Conservation (phyloP, 2,797 vertebrate genomes). For the Pelochelys cantorii region DNA sequence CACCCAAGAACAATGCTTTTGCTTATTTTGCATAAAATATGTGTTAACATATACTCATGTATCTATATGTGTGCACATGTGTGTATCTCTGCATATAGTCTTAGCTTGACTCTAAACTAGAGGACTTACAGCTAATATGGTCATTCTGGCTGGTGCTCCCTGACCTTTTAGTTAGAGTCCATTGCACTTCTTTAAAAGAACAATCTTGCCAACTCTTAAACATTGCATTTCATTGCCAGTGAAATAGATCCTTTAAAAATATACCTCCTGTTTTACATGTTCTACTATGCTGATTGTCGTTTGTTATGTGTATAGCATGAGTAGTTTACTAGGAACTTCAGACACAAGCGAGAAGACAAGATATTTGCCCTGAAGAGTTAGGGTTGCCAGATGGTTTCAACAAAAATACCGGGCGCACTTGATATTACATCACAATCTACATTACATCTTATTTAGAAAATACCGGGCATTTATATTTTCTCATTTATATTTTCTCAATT, state of each 20-base stretch:
- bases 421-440: too few species aligned
- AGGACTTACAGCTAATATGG: background rate
- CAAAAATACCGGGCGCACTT: too few species aligned
- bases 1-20: fast-evolving
- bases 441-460: too few species aligned
- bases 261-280: fast-evolving
- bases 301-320: background rate
- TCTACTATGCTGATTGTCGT: fast-evolving
- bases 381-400: too few species aligned
- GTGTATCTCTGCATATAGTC: fast-evolving
- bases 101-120: background rate
- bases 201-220: background rate
- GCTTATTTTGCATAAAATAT: background rate
- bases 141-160: constrained; percentile 7
- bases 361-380: fast-evolving
- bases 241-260: background rate
- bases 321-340: background rate
- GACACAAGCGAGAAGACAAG: background rate
- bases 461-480: too few species aligned
- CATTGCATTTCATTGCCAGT: background rate
- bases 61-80: background rate
- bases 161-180: background rate
- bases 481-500: too few species aligned
- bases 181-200: fast-evolving
- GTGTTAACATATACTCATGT: fast-evolving